Conservation (phyloP, 2,113 vertebrate genomes). For the Urocynchramus pylzowi region DNA sequence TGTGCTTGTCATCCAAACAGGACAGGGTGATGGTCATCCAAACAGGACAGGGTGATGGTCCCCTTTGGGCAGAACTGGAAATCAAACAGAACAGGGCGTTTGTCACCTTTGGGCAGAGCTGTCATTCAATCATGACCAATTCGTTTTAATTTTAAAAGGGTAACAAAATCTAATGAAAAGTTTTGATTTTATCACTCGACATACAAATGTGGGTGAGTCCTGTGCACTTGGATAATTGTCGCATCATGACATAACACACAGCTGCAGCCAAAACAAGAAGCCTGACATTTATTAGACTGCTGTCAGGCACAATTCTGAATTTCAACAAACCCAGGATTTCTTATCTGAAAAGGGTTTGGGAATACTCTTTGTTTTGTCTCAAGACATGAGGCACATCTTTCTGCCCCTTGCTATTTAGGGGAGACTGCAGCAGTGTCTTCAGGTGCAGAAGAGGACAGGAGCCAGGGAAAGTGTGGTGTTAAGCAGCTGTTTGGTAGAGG, state of each 20-base stretch:
- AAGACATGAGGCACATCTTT: background rate
- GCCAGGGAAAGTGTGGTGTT: background rate
- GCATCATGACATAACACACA: background rate
- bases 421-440: background rate
- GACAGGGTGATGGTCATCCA: too few relatives aligned
- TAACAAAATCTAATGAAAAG: background rate
- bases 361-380: background rate
- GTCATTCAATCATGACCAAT: background rate
- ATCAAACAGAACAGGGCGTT: accelerated
- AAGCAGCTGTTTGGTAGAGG: background rate
- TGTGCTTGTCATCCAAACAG: too few relatives aligned
- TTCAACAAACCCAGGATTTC: background rate
- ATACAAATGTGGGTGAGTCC: background rate
- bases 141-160: background rate
- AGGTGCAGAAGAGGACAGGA: background rate
- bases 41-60: background rate
- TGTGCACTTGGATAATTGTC: background rate
- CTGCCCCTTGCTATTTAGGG: background rate
- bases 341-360: background rate
- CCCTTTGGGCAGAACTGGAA: background rate
- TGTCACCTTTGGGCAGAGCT: background rate
- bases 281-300: background rate
- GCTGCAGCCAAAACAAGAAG: background rate
- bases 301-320: background rate
- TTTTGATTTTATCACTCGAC: background rate